A percentile compares a stretch with the other conserved stretches of the same genome.
Evolutionary conservation across 2,797 vertebrate species (phyloP).

Genomic region (Hirundo rustica): DNA sequence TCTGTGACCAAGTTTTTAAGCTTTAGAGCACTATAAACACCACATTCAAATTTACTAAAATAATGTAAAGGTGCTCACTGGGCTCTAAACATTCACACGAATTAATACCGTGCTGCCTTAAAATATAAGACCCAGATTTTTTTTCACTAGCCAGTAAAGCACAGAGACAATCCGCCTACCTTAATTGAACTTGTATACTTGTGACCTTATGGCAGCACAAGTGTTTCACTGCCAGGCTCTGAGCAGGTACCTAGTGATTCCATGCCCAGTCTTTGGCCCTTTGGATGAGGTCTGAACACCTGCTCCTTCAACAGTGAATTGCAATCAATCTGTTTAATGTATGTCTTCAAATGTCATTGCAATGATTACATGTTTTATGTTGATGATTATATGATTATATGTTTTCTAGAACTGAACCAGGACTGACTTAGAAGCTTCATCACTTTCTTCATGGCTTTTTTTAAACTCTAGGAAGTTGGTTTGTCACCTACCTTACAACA

Average conservation of each 20-base stretch:
- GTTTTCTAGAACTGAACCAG: background rate
- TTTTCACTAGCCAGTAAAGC: background rate
- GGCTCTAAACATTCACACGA: background rate
- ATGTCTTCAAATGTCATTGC: background rate
- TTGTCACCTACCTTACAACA: background rate
- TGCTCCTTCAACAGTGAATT: background rate
- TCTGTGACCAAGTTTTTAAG: background rate
- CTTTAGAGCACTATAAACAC: background rate
- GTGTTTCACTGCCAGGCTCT: background rate
- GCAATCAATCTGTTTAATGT: slow-evolving; percentile 1
- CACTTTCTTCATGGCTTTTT: background rate
- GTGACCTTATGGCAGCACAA: background rate
- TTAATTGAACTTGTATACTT: background rate
- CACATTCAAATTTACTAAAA: background rate
- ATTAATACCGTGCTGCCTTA: background rate
- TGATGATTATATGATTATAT: no score
- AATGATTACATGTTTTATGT: no score
- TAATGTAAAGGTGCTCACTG: background rate
- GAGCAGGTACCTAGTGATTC: background rate
- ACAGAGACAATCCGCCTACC: background rate
- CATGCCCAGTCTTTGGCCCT: background rate
- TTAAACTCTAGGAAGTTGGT: background rate
- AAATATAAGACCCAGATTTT: background rate
- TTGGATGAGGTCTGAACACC: background rate
- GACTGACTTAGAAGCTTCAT: background rate